Evolutionary conservation across 2,797 vertebrate genomes (phyloP), one percentile per base, ranked within the genome.

Genomic region (Urophycis tenuis): DNA sequence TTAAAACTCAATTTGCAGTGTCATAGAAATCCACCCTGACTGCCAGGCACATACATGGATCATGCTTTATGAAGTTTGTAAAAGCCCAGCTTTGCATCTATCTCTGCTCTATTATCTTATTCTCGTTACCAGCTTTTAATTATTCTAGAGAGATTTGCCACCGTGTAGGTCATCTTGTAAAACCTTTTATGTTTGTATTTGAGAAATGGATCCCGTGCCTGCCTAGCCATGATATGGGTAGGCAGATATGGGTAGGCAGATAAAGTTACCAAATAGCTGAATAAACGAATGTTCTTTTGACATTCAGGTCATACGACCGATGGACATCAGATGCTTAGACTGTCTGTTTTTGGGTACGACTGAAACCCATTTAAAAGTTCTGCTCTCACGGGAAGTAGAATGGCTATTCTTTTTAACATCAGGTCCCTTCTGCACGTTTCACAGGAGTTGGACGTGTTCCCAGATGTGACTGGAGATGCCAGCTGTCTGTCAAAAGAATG

Each of bases 401-500:
- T 71, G 60, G 29, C 36, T 29, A 69, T 72, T 73, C 41, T 72
- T 30, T 79, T 64, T 69, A 77, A 60, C 77, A 72, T 85, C n/a
- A 41, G 70, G 7, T 60, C 79, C 85, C 73, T 88, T 75, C 72
- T 33, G 32, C 69, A 32, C 69, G 60, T 85, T 80, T 90, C 83
- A 79, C 74, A 95, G 93, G 82, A 94, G 88, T 85, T 96, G 88
- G 88, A 93, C 5, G 25, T 93, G 14, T 0, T 92, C 81, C 83
- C 88, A 71, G 87, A 89, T 80, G 74, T 89, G 71, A 78, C 32
- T 31, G 89, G 87, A 84, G 87, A 86, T 34, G 30, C 71, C 81
- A 79, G 80, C 30, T 87, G 78, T 84, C 82, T 93, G 78, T 77
- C 90, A 71, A 88, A 89, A 80, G 87, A 91, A 83, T 95, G 89